These are phyloP conservation scores for Gallinago paraguaiae DNA, from an alignment of 2,113 vertebrate species.

Conservation along the genomic window DNA sequence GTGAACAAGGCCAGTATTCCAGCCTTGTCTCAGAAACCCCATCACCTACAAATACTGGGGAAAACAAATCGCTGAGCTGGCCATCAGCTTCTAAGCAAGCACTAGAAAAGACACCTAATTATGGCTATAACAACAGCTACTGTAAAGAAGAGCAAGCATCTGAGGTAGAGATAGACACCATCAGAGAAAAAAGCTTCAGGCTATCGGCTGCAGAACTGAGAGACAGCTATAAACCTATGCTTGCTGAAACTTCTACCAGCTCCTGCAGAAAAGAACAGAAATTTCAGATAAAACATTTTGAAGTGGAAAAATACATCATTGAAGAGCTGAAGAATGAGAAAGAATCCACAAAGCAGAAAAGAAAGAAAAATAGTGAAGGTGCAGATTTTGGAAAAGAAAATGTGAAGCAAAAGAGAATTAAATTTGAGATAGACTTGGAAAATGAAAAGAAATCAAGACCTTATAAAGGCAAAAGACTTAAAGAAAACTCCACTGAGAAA, in stretches of 20 bases:
- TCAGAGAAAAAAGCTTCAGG: slow-evolving; percentile 27
- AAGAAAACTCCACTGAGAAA: slow-evolving; percentile 40
- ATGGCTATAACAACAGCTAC: background rate
- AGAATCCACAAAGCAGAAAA: slow-evolving; percentile 37
- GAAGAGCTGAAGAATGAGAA: slow-evolving; percentile 45
- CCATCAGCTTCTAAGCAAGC: background rate
- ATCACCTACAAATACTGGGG: background rate
- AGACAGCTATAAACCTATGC: background rate
- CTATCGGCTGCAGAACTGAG: slow-evolving; percentile 56
- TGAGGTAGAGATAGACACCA: background rate
- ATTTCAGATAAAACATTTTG: background rate
- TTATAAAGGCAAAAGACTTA: slow-evolving; percentile 53
- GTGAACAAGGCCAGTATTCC: slow-evolving; percentile 18
- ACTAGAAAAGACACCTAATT: background rate
- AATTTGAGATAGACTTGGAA: background rate
- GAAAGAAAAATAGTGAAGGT: slow-evolving; percentile 19
- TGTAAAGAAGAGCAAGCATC: slow-evolving; percentile 15
- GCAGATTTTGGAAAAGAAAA: slow-evolving; percentile 34
- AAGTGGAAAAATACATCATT: slow-evolving; percentile 3
- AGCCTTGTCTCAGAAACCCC: background rate
- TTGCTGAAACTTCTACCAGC: slow-evolving; percentile 53
- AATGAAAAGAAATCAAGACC: slow-evolving; percentile 58
- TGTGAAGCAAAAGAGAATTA: slow-evolving; percentile 27
- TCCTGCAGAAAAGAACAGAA: slow-evolving; percentile 50
- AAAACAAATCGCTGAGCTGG: background rate